Evolutionary conservation across 2,888 invertebrate species (phyloP), one percentile per base, ranked within the genome.

Genomic region (Polymixis lichenea): DNA sequence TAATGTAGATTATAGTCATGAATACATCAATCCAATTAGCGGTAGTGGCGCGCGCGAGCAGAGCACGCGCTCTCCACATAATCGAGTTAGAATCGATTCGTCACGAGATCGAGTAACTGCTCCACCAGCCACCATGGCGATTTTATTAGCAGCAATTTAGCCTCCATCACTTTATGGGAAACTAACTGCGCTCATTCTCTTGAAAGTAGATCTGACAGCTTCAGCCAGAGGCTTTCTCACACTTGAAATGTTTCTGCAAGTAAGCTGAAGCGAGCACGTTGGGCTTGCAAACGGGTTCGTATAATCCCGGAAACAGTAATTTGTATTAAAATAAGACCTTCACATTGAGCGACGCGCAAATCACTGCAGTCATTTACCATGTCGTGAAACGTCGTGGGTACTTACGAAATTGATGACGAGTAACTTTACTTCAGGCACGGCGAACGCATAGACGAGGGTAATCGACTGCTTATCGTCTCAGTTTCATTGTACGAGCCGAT

Each of bases 81-180:
- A 94, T 93, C 92, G 91, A 93, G 89, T 93, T 93, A 92, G 80
- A 90, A 93, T 92, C 92, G 92, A 94, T 93, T 92, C 86, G 92
- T 87, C 91, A 92, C 93, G 91, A 90, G 86, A 90, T 88, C 89
- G 88, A 81, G 72, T 64, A 56, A 62, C 67, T 19, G 61, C 81
- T 69, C 56, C 71, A 53, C 71, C 75, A 65, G 58, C 72, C 75
- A 71, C 77, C 77, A 79, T 64, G 75, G 67, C 75, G 38, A 69
- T 76, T 86, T 79, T 73, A 75, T 77, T 74, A 80, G 22, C 53
- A 43, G 73, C 80, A 73, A 85, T 73, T 58, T 67, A 71, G 62
- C 65, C 28, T 71, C 70, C 43, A 69, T 67, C 76, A 79, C 62
- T 60, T 66, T 72, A 77, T 77, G 74, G 74, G 68, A 78, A 76